Evolutionary conservation across 2,797 vertebrate species (phyloP).

Genomic region (Coendou prehensilis): DNA sequence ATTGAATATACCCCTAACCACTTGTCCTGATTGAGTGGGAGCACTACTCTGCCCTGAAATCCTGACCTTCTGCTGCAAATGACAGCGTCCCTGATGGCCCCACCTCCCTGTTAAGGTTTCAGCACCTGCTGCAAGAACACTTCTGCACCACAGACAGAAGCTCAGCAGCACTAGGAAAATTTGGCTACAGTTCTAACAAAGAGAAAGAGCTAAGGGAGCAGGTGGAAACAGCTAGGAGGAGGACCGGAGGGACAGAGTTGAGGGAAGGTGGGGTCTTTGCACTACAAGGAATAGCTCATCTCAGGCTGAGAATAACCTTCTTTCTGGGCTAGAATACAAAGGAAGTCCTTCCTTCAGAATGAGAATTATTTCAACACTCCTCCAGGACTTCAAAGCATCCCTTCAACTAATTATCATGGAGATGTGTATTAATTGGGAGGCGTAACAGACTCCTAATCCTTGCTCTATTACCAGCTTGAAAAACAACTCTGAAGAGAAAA

Average conservation of each 20-base stretch:
- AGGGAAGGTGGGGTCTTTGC: background rate
- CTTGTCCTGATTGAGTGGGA: background rate
- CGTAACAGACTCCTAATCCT: conserved; percentile 57
- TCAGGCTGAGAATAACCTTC: background rate
- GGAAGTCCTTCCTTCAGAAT: background rate
- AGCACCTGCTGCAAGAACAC: background rate
- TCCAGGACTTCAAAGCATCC: conserved; percentile 63
- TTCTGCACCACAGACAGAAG: background rate
- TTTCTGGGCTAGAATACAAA: conserved; percentile 11
- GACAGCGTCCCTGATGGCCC: background rate
- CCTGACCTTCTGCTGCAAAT: background rate
- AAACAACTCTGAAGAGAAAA: conserved; percentile 66
- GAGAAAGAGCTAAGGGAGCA: background rate
- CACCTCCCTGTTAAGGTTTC: background rate
- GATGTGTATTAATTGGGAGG: conserved; percentile 62
- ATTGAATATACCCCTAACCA: no score
- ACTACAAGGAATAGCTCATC: background rate
- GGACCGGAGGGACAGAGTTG: background rate
- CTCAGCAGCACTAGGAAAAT: conserved; percentile 16
- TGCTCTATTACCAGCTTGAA: conserved; percentile 42
- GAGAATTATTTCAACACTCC: conserved; percentile 32
- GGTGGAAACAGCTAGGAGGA: conserved; percentile 7
- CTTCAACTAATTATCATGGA: conserved; percentile 68
- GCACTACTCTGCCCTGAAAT: background rate
- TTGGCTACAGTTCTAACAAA: conserved; percentile 59